Evolutionary conservation across 2,888 invertebrate genomes (phyloP), one percentile per base, ranked within the genome.

Genomic region (Hymenopus coronatus): DNA sequence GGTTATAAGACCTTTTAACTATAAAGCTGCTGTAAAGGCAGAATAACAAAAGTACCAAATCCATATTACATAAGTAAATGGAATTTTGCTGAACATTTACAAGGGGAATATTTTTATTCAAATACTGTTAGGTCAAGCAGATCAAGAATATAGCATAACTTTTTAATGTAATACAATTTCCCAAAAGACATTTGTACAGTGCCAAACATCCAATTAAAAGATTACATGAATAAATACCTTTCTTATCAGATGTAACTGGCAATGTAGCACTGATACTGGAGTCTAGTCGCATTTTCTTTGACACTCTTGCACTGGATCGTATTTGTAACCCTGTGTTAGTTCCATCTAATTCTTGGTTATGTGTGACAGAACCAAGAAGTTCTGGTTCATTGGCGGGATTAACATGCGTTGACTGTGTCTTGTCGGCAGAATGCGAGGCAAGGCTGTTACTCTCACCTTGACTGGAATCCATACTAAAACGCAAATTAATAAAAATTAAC

Each of bases 231-330:
- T 70, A 20, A 15, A 28, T 90, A 92, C 92, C 92, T 91, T 91
- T 92, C 81, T 91, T 92, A 28, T 94, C 94, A 15, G 90, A 40
- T 33, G 87, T 81, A 9, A 40, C 30, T 27, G 40, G 27, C 82
- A 82, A 82, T 87, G 87, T 82, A 20, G 92, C 92, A 40, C 40
- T 40, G 84, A 93, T 87, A 28, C 93, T 93, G 82, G 94, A 93
- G 92, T 97, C 97, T 84, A 96, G 94, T 91, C 95, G 95, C 93
- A 97, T 94, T 93, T 97, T 97, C 93, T 97, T 97, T 91, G 96
- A 96, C 90, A 97, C 97, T 90, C 97, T 94, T 0, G 97, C 97
- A 93, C 97, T 97, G 83, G 96, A 96, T 82, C 97, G 93, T 89
- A 93, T 93, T 92, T 92, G 95, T 40, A 92, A 90, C 25, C 91